Evolutionary conservation across 2,113 vertebrate species (phyloP).

Genomic region (Tachuris rubrigastra): DNA sequence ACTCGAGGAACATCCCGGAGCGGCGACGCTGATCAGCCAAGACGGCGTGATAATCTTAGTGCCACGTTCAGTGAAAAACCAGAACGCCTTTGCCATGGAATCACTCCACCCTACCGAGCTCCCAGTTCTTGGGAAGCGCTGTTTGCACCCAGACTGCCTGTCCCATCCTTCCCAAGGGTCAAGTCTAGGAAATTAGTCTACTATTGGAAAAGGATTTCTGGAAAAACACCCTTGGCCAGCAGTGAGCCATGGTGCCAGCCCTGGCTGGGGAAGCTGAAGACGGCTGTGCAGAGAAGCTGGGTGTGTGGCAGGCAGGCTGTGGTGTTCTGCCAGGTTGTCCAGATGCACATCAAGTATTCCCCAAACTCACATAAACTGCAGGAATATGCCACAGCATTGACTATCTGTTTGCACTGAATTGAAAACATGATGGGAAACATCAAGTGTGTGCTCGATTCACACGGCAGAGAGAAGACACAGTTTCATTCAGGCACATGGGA

Average conservation of each 20-base stretch:
- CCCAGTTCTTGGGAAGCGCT: not conserved
- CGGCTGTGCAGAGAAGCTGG: not conserved
- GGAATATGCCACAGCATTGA: not conserved
- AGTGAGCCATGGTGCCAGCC: fast-evolving
- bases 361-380: not conserved
- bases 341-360: not conserved
- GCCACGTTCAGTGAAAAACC: not conserved
- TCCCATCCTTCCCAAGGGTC: not conserved
- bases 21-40: fast-evolving
- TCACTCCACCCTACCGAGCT: fast-evolving
- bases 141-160: not conserved
- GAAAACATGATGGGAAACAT: not conserved
- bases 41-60: fast-evolving
- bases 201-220: not conserved
- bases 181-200: fast-evolving
- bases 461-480: not conserved
- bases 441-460: not conserved
- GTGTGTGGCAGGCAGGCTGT: not conserved
- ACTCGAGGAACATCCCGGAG: not conserved
- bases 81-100: not conserved
- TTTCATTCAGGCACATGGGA: fast-evolving
- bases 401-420: not conserved
- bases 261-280: fast-evolving
- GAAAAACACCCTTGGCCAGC: fast-evolving
- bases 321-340: not conserved